A percentile compares a stretch with the other conserved stretches of the same genome.
phyloP scores from a whole-genome alignment of 2,797 vertebrate genomes.

The Sparus aurata region DNA sequence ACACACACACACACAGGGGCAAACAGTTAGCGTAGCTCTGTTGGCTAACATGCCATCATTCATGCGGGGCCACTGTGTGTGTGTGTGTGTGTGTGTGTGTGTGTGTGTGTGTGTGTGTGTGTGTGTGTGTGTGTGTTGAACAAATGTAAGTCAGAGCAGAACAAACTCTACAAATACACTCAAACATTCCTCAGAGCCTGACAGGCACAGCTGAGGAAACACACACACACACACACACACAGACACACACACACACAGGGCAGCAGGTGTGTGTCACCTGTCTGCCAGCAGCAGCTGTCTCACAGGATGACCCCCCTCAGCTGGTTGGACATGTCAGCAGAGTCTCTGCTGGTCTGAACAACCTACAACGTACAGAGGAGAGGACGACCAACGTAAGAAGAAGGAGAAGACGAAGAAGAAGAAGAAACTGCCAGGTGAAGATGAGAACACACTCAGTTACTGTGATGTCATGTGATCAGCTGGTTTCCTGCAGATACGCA shows the following conservation, averaged over 20 bases:
- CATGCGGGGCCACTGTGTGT: no score
- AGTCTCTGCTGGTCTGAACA: no score
- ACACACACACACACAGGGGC: no score
- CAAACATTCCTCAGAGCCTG: constrained; percentile 30
- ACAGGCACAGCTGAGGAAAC: constrained; percentile 43
- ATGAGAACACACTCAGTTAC: no score
- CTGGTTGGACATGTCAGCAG: no score
- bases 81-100: not conserved
- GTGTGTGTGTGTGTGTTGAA: not conserved
- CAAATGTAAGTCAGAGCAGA: constrained; percentile 10
- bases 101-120: constrained; percentile 8
- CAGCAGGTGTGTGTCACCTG: constrained; percentile 35
- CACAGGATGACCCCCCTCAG: not conserved
- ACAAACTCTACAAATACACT: not conserved
- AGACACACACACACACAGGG: not conserved
- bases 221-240: constrained; percentile 1
- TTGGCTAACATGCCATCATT: no score
- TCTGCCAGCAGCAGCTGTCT: constrained; percentile 10
- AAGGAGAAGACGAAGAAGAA: no score
- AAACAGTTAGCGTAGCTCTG: no score
- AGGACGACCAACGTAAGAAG: no score
- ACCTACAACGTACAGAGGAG: no score
- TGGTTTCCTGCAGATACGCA: not conserved
- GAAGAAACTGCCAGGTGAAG: no score
- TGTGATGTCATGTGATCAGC: no score